These are phyloP conservation scores for Merodon equestris DNA, from an alignment of 2,888 invertebrate genomes.

Conservation along the genomic window DNA sequence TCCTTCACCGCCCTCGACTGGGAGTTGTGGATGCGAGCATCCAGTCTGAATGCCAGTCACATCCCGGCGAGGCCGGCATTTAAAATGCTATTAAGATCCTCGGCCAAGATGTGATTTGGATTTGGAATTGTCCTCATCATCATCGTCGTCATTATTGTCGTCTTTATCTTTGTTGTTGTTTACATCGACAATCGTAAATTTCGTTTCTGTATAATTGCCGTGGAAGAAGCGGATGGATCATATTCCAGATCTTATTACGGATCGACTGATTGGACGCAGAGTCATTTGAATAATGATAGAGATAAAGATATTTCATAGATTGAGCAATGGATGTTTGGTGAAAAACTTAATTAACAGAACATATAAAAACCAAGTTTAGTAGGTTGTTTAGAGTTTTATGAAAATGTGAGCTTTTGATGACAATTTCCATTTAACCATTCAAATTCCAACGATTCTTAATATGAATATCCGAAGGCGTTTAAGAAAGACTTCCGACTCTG, in stretches of 20 bases:
- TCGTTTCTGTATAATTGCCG: conserved; percentile 56
- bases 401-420: no score
- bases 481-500: no score
- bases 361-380: no score
- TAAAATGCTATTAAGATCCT: conserved; percentile 68
- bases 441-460: no score
- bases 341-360: conserved; percentile 64
- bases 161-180: conserved; percentile 26
- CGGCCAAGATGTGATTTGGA: conserved; percentile 55
- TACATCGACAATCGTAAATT: conserved; percentile 61
- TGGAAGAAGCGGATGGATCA: conserved; percentile 36
- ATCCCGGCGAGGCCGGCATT: conserved; percentile 59
- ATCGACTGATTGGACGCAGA: conserved; percentile 58
- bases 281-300: conserved; percentile 49
- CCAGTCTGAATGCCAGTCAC: conserved; percentile 61
- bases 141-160: conserved; percentile 23
- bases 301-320: conserved; percentile 35
- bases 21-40: background rate
- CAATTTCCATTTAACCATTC: no score
- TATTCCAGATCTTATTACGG: conserved; percentile 57
- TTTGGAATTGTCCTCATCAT: conserved; percentile 21
- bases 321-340: conserved; percentile 19
- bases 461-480: no score
- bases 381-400: no score
- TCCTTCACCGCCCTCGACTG: conserved; percentile 28